Conservation (phyloP, 2,888 invertebrate species). For the Lithodes maja region DNA sequence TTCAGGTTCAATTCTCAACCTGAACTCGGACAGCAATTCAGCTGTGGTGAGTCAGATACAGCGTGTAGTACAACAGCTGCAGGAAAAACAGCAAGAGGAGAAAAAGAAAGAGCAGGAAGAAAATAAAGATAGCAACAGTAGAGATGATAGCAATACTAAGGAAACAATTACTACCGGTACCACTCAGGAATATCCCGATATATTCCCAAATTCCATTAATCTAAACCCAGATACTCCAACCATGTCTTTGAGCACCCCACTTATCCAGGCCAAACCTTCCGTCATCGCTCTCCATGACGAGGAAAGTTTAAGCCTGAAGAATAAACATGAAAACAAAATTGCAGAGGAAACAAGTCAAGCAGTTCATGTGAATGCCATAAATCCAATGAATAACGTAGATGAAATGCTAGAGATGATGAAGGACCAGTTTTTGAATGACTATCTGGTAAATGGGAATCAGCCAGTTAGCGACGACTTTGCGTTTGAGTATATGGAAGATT, state of each 20-base stretch:
- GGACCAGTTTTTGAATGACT: conserved; percentile 47
- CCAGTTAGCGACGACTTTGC: background rate
- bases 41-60: conserved; percentile 54
- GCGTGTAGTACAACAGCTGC: conserved; percentile 43
- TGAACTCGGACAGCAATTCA: conserved; percentile 42
- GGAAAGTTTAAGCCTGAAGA: conserved; percentile 8
- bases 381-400: conserved; percentile 21
- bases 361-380: background rate
- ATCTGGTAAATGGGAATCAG: conserved; percentile 20
- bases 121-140: background rate
- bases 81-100: conserved; percentile 35
- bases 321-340: background rate
- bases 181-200: too few relatives aligned
- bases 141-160: background rate
- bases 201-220: background rate
- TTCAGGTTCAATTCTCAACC: conserved; percentile 18
- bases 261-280: background rate
- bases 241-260: background rate
- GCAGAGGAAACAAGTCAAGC: too few relatives aligned
- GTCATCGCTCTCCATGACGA: background rate
- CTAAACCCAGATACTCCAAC: background rate
- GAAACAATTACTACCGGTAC: too few relatives aligned
- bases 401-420: conserved; percentile 42
- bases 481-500: background rate
- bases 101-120: background rate